Evolutionary conservation across 1,140 invertebrate genomes (phyloP).

Genomic region (Zaprionus kolodkinae): DNA sequence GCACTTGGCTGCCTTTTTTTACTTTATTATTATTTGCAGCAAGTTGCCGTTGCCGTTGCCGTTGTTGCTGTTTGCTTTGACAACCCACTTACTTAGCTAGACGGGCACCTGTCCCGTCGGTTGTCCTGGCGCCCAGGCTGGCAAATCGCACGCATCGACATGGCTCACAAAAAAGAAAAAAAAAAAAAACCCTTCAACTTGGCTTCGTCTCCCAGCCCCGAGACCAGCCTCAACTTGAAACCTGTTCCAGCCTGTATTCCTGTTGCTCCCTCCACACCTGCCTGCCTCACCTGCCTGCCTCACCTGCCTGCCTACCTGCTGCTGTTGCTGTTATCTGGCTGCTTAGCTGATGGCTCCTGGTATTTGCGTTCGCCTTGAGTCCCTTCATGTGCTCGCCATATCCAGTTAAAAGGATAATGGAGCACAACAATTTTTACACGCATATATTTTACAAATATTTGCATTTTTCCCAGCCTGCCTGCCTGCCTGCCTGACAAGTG

Average conservation of each 20-base stretch:
- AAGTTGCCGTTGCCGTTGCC: slow-evolving; percentile 22
- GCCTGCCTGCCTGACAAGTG: slow-evolving; percentile 60
- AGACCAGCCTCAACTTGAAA: not conserved
- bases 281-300: not conserved
- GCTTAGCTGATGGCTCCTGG: slow-evolving; percentile 73
- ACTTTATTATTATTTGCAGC: slow-evolving; percentile 74
- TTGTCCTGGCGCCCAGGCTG: slow-evolving; percentile 23
- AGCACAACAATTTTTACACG: slow-evolving; percentile 82
- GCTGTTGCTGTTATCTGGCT: slow-evolving; percentile 64
- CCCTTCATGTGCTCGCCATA: slow-evolving; percentile 65
- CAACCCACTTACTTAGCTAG: slow-evolving; percentile 72
- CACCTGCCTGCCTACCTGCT: not conserved
- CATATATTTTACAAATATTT: slow-evolving; percentile 83
- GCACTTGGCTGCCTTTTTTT: slow-evolving; percentile 47
- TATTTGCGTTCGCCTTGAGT: slow-evolving; percentile 58
- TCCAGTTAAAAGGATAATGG: slow-evolving; percentile 82
- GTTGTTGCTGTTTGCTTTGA: slow-evolving; percentile 73
- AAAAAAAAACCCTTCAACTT: slow-evolving; percentile 42
- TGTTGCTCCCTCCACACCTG: not conserved
- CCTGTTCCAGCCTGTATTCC: not conserved
- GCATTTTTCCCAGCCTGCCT: slow-evolving; percentile 64
- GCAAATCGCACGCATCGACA: slow-evolving; percentile 52
- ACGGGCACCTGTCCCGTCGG: slow-evolving; percentile 48
- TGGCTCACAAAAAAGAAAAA: too few species aligned
- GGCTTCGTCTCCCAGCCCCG: not conserved